Percentiles rank a stretch among this genome's conserved stretches.
These are phyloP conservation scores for Nomada ruficornis DNA, from an alignment of 2,888 invertebrate species.

Conservation along the genomic window DNA sequence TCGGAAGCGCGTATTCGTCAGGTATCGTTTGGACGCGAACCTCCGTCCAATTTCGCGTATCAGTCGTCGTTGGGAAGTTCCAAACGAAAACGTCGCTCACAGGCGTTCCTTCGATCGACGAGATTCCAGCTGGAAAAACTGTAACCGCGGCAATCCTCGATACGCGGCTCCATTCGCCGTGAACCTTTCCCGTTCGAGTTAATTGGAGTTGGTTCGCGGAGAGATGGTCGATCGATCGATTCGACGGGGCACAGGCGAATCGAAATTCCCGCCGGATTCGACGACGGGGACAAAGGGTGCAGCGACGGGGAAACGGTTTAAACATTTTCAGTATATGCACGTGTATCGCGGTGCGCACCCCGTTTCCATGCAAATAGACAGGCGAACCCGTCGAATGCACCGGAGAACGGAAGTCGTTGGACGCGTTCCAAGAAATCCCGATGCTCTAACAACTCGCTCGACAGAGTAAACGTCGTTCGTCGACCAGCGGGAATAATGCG, in stretches of 20 bases:
- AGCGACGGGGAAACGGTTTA: neutral
- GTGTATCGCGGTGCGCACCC: slow-evolving; percentile 14
- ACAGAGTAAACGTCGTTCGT: slow-evolving; percentile 31
- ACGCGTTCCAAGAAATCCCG: slow-evolving; percentile 55
- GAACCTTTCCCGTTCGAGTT: neutral
- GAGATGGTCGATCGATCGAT: neutral
- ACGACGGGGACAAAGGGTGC: neutral
- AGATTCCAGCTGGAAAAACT: neutral
- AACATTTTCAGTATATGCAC: slow-evolving; percentile 21
- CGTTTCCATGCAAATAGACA: slow-evolving; percentile 41
- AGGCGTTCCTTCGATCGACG: neutral
- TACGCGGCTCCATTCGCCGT: no score
- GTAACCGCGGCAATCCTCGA: neutral
- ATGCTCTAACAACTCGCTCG: slow-evolving; percentile 49
- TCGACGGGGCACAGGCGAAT: no score
- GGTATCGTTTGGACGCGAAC: neutral
- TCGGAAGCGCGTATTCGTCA: neutral
- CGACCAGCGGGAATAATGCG: slow-evolving; percentile 15
- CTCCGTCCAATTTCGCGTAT: slow-evolving; percentile 10
- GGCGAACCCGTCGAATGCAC: neutral
- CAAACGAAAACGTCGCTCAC: neutral
- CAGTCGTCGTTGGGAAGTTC: neutral
- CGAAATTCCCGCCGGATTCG: neutral
- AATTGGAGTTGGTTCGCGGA: neutral
- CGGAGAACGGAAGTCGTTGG: slow-evolving; percentile 54